Evolutionary conservation across 2,888 invertebrate species (phyloP).

Genomic region (Sminthurides aquaticus): DNA sequence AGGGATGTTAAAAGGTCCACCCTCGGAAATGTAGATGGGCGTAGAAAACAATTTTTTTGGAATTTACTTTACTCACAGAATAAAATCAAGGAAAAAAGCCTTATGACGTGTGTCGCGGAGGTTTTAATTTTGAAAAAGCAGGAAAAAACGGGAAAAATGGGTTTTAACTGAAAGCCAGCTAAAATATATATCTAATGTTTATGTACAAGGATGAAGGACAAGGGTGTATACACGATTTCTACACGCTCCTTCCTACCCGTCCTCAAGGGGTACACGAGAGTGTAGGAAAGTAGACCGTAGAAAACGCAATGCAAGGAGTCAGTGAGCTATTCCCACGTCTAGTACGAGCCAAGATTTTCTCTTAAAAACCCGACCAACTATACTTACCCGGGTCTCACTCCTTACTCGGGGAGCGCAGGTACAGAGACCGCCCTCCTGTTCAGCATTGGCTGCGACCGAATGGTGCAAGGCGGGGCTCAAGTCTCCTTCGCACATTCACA

Average conservation of each 20-base stretch:
- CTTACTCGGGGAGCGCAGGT: not conserved
- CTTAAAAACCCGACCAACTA: not conserved
- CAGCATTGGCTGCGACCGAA: slow-evolving; percentile 26
- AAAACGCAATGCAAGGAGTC: slow-evolving; percentile 23
- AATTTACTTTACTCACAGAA: too few species aligned
- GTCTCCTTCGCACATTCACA: not conserved
- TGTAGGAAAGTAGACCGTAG: slow-evolving; percentile 16
- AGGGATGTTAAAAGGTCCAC: too few species aligned
- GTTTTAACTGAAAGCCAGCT: too few species aligned
- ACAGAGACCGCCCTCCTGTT: not conserved
- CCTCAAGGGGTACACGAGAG: slow-evolving; percentile 1
- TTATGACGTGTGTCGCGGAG: too few species aligned
- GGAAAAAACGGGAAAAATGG: not conserved
- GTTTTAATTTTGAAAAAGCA: not conserved
- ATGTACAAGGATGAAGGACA: slow-evolving; percentile 6
- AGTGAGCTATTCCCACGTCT: slow-evolving; percentile 19
- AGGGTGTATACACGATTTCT: not conserved
- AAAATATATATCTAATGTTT: not conserved
- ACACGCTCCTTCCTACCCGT: slow-evolving; percentile 11
- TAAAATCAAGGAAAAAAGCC: too few species aligned
- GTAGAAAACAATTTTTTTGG: too few species aligned
- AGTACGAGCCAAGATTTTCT: slow-evolving; percentile 4
- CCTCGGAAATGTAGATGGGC: too few species aligned
- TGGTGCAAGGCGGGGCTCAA: slow-evolving; percentile 37
- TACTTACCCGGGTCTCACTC: not conserved